These are phyloP conservation scores for Drosophila tristis DNA, from an alignment of 1,140 invertebrate species.

Conservation along the genomic window DNA sequence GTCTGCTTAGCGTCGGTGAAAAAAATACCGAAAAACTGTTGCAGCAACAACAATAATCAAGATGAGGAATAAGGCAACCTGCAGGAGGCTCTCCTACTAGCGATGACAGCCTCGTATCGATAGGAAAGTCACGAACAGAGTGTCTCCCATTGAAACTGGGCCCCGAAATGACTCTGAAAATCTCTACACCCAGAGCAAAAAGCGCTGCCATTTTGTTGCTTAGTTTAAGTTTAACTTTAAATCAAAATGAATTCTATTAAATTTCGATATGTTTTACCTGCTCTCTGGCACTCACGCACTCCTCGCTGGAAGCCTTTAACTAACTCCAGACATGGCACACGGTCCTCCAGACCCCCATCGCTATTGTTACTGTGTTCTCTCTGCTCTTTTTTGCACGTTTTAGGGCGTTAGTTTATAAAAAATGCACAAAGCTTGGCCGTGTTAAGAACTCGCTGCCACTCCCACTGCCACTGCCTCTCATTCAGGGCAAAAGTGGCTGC, in stretches of 20 bases:
- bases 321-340: slow-evolving; percentile 38
- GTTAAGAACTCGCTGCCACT: slow-evolving; percentile 64
- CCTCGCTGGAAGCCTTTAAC: slow-evolving; percentile 7
- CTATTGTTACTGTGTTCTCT: slow-evolving; percentile 31
- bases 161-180: too few species aligned
- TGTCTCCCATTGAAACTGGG: too few species aligned
- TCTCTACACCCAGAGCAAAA: too few species aligned
- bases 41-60: slow-evolving; percentile 46
- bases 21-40: slow-evolving; percentile 25
- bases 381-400: slow-evolving; percentile 40
- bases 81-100: slow-evolving; percentile 36
- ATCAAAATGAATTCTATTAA: too few species aligned
- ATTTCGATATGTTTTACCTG: not conserved
- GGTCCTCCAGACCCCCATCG: slow-evolving; percentile 27
- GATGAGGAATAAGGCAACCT: slow-evolving; percentile 36
- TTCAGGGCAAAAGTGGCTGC: slow-evolving; percentile 64
- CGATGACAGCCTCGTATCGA: slow-evolving; percentile 22
- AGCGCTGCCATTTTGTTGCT: too few species aligned
- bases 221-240: too few species aligned
- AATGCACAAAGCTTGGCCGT: slow-evolving; percentile 74
- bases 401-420: slow-evolving; percentile 75
- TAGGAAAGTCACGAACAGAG: not conserved
- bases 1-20: slow-evolving; percentile 53
- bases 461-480: not conserved
- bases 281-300: slow-evolving; percentile 5